Evolutionary conservation across 2,797 vertebrate genomes (phyloP).

Genomic region (Merluccius polli): DNA sequence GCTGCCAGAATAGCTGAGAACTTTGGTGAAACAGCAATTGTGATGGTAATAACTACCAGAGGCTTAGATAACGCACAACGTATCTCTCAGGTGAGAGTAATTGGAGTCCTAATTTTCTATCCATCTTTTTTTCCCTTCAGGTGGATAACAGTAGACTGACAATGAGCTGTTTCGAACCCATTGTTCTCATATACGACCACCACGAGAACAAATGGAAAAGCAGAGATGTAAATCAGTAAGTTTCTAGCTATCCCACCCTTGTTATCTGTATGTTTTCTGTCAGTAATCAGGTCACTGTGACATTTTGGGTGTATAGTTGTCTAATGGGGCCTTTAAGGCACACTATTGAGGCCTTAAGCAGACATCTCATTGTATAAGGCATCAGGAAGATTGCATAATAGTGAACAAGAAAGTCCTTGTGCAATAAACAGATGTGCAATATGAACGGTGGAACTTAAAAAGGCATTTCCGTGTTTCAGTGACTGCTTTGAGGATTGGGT

Average conservation of each 20-base stretch:
- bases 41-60: slow-evolving; percentile 79
- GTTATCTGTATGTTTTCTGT: neutral
- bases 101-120: slow-evolving; percentile 5
- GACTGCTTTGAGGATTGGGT: slow-evolving; percentile 94
- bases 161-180: slow-evolving; percentile 85
- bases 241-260: slow-evolving; percentile 33
- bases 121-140: slow-evolving; percentile 56
- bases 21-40: slow-evolving; percentile 86
- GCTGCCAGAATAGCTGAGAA: slow-evolving; percentile 91
- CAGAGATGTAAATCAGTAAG: slow-evolving; percentile 88
- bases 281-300: neutral
- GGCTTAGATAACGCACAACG: neutral
- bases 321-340: neutral
- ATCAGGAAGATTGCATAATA: neutral
- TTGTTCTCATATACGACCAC: slow-evolving; percentile 88
- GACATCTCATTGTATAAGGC: neutral
- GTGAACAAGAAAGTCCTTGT: neutral
- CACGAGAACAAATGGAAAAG: slow-evolving; percentile 95
- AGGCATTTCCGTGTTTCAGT: slow-evolving; percentile 58
- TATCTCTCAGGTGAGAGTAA: neutral
- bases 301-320: neutral
- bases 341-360: neutral
- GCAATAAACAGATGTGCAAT: neutral
- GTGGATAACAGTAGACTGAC: slow-evolving; percentile 90
- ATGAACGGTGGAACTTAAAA: neutral